phyloP scores from a whole-genome alignment of 2,113 vertebrate species.

The Xyliphius kryptos region DNA sequence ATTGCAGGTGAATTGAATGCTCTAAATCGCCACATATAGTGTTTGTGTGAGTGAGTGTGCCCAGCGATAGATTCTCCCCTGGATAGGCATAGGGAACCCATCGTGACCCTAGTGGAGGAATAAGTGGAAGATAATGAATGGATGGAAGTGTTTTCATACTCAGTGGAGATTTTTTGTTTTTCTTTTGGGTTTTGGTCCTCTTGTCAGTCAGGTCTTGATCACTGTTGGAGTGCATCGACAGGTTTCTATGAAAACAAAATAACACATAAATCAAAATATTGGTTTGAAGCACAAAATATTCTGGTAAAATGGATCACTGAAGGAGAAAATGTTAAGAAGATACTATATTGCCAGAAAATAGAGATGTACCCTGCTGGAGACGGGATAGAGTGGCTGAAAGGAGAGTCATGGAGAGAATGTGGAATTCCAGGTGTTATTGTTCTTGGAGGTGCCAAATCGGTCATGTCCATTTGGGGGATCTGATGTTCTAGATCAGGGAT shows the following conservation, averaged over 20 bases:
- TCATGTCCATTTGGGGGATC: background rate
- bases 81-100: no score
- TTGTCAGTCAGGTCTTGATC: constrained; percentile 44
- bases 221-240: background rate
- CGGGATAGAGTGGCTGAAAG: background rate
- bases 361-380: constrained; percentile 46
- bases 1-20: no score
- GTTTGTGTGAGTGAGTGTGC: no score
- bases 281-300: background rate
- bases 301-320: no score
- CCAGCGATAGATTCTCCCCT: no score
- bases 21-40: no score
- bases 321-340: no score
- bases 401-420: constrained; percentile 6
- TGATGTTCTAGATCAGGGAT: constrained; percentile 2
- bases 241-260: background rate
- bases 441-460: constrained; percentile 13
- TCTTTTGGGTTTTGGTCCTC: constrained; percentile 53
- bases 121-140: no score
- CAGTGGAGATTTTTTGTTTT: constrained; percentile 54
- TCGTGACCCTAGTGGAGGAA: no score
- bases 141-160: constrained; percentile 55
- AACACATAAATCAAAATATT: background rate
- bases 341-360: no score
- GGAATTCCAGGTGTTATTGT: constrained; percentile 1